Base-by-base conservation (phyloP, 2,888 invertebrate species). In the Ferdinandea cuprea region DNA sequence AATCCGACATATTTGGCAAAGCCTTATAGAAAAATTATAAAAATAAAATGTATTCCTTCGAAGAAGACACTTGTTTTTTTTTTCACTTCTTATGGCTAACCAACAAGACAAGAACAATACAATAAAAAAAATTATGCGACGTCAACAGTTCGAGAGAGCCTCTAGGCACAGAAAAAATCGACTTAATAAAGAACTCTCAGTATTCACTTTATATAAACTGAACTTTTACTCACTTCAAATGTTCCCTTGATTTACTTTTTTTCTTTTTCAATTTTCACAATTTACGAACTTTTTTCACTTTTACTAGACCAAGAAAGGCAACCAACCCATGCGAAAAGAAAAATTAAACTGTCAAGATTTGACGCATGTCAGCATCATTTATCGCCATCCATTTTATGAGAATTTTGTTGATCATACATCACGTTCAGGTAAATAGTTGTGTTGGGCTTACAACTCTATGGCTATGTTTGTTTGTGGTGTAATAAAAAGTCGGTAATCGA, bases 1-100 rank as follows among this genome's bases (percentile, higher is more conserved):
- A 96, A 89, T 96, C 96, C 11, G 96, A 96, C 96, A 96, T 96
- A 48, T 69, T 83, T 59, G 40, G 8, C 21, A 9, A 17, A n/a
- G 28, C 37, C 46, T 42, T 35, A 28, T 13, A 21, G 6, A 17
- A 19, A 61, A 42, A 42, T n/a, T n/a, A n/a, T n/a, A 56, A 61
- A 68, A 30, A 35, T 1, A 1, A 13, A 19, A 40, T 11, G 32
- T 42, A 48, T 44, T 8, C n/a, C 4, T 9, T 32, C 8, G n/a
- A 30, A 9, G 3, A 30, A 37, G 17, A 28, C 21, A 54, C 25
- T 68, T 21, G 30, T 25, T 54, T 44, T 48, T 28, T 48, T 48
- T 72, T 56, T 44, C n/a, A 25, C 3, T 21, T n/a, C 11, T 13
- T 37, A 11, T 9, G 3, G 2, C 15, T 40, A 52, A 40, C 19